Percentiles rank a stretch among this genome's conserved stretches.
Conservation (phyloP, 2,113 vertebrate species). For the Pterophyllum scalare region DNA sequence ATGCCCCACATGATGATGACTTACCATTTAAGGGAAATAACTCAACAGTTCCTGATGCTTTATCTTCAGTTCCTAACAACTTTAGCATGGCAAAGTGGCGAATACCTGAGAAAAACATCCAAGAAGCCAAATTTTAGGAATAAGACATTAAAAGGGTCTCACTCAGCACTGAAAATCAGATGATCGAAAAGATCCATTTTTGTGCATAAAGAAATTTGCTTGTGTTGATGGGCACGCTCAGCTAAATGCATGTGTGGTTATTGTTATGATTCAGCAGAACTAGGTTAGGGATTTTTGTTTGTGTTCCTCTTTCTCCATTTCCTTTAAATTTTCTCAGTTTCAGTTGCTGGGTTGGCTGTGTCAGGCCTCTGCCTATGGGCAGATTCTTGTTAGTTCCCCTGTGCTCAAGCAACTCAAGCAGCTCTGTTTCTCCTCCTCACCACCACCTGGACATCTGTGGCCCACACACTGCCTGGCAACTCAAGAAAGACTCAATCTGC, state of each 20-base stretch:
- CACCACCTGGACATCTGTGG: no score
- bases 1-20: background rate
- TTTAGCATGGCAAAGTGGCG: constrained; percentile 84
- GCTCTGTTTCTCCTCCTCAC: no score
- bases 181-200: background rate
- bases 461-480: no score
- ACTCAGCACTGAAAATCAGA: background rate
- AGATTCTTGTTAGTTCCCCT: no score
- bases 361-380: no score
- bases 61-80: constrained; percentile 70
- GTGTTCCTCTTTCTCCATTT: no score
- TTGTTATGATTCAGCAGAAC: background rate
- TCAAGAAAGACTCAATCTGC: no score
- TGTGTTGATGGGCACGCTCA: background rate
- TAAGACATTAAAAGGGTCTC: background rate
- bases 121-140: background rate
- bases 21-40: constrained; percentile 83
- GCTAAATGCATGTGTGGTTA: background rate
- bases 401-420: no score
- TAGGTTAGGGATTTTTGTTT: no score
- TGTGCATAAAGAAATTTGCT: background rate
- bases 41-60: constrained; percentile 79
- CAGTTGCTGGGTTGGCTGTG: no score
- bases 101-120: constrained; percentile 71
- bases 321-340: no score